These are phyloP conservation scores for Spea multiplicata DNA, from an alignment of 2,113 vertebrate species.

Conservation along the genomic window DNA sequence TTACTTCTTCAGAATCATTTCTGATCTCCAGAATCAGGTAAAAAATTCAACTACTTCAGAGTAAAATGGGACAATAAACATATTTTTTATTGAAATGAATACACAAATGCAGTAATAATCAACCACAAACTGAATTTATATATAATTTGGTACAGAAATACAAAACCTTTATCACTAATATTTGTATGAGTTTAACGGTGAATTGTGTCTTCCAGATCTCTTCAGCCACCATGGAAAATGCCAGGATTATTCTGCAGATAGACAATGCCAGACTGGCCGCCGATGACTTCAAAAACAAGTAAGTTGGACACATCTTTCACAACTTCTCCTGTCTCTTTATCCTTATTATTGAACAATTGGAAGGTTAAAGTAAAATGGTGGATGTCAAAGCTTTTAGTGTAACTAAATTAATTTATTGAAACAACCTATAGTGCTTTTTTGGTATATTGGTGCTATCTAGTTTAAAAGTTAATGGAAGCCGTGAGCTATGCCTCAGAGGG, in stretches of 20 bases:
- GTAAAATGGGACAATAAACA: too few species aligned
- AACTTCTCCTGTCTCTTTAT: slow-evolving; percentile 29
- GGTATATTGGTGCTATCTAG: too few species aligned
- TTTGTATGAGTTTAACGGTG: neutral
- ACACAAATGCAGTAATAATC: neutral
- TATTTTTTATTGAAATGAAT: too few species aligned
- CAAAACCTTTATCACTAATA: neutral
- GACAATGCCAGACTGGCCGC: slow-evolving; percentile 60
- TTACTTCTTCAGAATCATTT: slow-evolving; percentile 47
- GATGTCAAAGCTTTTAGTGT: too few species aligned
- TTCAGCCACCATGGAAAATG: slow-evolving; percentile 40
- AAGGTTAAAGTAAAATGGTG: too few species aligned
- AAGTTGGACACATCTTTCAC: slow-evolving; percentile 37
- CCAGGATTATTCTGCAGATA: slow-evolving; percentile 49
- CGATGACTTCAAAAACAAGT: slow-evolving; percentile 59
- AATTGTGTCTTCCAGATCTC: neutral
- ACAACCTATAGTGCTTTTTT: too few species aligned
- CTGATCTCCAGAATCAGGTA: slow-evolving; percentile 57
- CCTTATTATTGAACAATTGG: too few species aligned
- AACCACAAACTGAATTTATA: neutral
- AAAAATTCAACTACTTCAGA: neutral
- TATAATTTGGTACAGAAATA: neutral
- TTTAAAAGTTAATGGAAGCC: too few species aligned
- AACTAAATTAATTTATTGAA: too few species aligned
- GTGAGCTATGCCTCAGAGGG: too few species aligned